Percentiles rank a stretch among this genome's conserved stretches.
Evolutionary conservation across 2,888 invertebrate genomes (phyloP).

Genomic region (Drosophila demipolita): DNA sequence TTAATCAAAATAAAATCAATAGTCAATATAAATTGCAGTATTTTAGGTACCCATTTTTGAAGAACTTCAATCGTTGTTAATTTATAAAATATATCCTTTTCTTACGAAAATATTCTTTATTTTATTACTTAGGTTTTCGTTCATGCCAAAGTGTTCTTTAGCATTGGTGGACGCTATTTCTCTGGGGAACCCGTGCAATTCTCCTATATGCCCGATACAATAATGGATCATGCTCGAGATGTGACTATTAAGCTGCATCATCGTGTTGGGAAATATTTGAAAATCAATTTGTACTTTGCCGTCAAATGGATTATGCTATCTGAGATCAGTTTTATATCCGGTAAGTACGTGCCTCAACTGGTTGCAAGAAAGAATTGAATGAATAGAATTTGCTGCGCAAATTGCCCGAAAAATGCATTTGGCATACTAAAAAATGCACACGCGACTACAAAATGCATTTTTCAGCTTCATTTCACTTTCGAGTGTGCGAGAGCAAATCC

Average conservation of each 20-base stretch:
- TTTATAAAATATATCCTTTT: background rate
- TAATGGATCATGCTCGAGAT: slow-evolving; percentile 91
- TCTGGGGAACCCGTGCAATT: slow-evolving; percentile 90
- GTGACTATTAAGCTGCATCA: slow-evolving; percentile 92
- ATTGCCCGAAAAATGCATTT: slow-evolving; percentile 66
- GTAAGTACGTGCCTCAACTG: slow-evolving; percentile 85
- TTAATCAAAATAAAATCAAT: background rate
- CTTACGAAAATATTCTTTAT: background rate
- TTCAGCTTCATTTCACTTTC: slow-evolving; percentile 84
- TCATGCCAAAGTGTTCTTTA: slow-evolving; percentile 91
- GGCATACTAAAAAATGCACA: slow-evolving; percentile 40
- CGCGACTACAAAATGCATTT: slow-evolving; percentile 77
- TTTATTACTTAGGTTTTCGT: slow-evolving; percentile 88
- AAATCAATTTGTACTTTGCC: slow-evolving; percentile 91
- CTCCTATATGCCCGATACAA: slow-evolving; percentile 90
- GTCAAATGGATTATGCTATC: slow-evolving; percentile 94
- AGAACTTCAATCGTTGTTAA: background rate
- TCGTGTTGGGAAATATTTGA: slow-evolving; percentile 90
- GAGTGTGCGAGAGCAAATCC: slow-evolving; percentile 70
- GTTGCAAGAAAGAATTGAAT: slow-evolving; percentile 1
- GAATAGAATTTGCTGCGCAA: slow-evolving; percentile 32
- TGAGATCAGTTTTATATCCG: slow-evolving; percentile 93
- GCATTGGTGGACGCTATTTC: slow-evolving; percentile 90
- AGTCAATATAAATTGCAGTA: background rate
- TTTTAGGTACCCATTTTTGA: background rate